Evolutionary conservation across 1,140 invertebrate genomes (phyloP).

Genomic region (Pemphigus obesinymphae): DNA sequence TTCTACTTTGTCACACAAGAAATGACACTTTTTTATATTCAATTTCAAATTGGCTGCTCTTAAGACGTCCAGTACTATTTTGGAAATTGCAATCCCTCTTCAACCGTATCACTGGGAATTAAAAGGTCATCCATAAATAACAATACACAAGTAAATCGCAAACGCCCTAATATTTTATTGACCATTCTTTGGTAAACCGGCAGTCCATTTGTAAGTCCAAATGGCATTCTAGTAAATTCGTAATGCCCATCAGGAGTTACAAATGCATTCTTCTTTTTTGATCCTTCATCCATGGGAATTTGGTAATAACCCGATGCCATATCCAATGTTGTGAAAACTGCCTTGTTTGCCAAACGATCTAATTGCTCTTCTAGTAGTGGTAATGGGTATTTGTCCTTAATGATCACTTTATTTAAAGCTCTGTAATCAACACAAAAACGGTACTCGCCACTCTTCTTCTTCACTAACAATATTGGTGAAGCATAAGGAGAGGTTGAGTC

Average conservation of each 20-base stretch:
- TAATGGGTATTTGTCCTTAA: slow-evolving; percentile 53
- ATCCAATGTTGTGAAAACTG: not conserved
- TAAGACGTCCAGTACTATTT: too few relatives aligned
- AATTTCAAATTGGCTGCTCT: not conserved
- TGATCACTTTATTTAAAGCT: slow-evolving; percentile 50
- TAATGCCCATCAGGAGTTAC: too few relatives aligned
- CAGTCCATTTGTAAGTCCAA: too few relatives aligned
- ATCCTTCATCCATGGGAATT: not conserved
- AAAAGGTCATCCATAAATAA: too few relatives aligned
- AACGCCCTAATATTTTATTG: too few relatives aligned
- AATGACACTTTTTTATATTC: not conserved
- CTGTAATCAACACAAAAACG: not conserved
- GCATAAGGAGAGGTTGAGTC: not conserved
- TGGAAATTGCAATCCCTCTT: too few relatives aligned
- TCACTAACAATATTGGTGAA: not conserved
- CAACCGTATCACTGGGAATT: too few relatives aligned
- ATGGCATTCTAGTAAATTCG: too few relatives aligned
- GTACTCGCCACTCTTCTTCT: not conserved
- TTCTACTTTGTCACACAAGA: not conserved
- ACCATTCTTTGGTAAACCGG: too few relatives aligned
- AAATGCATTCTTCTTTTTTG: too few relatives aligned
- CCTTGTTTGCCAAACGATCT: slow-evolving; percentile 41
- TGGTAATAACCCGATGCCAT: not conserved
- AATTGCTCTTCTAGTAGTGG: slow-evolving; percentile 54
- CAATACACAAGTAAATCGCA: too few relatives aligned